These are phyloP conservation scores for Columba janthina DNA, from an alignment of 2,113 vertebrate genomes.

Conservation along the genomic window DNA sequence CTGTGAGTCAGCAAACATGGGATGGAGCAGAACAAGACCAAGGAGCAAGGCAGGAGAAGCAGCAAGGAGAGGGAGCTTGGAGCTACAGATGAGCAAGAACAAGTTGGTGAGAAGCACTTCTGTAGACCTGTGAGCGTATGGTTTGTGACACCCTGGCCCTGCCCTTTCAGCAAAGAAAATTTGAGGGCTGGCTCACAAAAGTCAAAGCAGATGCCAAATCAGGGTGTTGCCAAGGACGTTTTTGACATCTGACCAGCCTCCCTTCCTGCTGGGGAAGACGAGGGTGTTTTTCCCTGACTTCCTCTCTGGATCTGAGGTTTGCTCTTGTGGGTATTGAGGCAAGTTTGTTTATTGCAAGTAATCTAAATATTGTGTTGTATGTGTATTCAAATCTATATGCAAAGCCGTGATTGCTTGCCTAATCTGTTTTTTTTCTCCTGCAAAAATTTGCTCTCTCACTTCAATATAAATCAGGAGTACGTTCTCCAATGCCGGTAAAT, in stretches of 20 bases:
- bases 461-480: background rate
- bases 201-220: background rate
- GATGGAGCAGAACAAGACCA: background rate
- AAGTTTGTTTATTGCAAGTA: background rate
- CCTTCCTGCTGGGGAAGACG: background rate
- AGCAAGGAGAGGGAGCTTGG: background rate
- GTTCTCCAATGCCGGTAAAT: background rate
- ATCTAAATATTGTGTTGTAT: background rate
- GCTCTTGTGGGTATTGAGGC: background rate
- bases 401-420: background rate
- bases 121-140: accelerated
- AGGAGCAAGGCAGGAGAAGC: background rate
- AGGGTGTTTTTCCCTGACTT: background rate
- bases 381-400: background rate
- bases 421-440: background rate
- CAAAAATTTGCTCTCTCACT: background rate
- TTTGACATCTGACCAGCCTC: background rate
- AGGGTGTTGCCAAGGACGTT: background rate
- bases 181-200: background rate
- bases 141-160: background rate
- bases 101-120: background rate
- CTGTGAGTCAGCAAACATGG: background rate
- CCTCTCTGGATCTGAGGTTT: background rate
- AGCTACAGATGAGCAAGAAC: background rate
- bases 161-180: background rate